Conservation (phyloP, 2,797 vertebrate species). For the Spinibarbus caldwelli region DNA sequence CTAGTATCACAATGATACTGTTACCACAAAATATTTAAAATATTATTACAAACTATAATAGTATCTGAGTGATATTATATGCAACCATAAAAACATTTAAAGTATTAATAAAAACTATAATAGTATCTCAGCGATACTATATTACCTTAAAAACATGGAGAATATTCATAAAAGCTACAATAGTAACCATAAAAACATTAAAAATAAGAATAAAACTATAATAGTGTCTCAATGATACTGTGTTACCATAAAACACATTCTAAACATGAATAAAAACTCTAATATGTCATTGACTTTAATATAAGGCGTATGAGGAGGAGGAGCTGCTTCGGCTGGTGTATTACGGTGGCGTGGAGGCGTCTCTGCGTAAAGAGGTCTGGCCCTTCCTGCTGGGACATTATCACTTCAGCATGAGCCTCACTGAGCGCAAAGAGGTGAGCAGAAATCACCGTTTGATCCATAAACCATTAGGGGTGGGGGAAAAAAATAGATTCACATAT, state of each 20-base stretch:
- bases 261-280: not conserved
- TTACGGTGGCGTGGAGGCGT: slow-evolving; percentile 90
- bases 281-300: not conserved
- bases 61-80: not conserved
- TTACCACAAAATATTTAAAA: not conserved
- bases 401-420: slow-evolving; percentile 89
- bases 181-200: not conserved
- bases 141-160: not conserved
- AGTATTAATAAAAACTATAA: not conserved
- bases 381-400: slow-evolving; percentile 98
- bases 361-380: slow-evolving; percentile 94
- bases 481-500: too few species aligned
- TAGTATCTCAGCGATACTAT: not conserved
- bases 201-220: not conserved
- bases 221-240: not conserved
- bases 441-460: not conserved
- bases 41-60: not conserved
- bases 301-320: slow-evolving; percentile 83
- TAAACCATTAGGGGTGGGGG: too few species aligned
- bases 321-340: slow-evolving; percentile 93
- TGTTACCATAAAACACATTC: too few species aligned
- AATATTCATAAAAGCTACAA: not conserved
- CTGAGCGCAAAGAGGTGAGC: slow-evolving; percentile 86
- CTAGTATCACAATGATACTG: not conserved
- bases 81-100: not conserved